Conservation (phyloP, 2,797 vertebrate genomes). For the Gymnodraco acuticeps region DNA sequence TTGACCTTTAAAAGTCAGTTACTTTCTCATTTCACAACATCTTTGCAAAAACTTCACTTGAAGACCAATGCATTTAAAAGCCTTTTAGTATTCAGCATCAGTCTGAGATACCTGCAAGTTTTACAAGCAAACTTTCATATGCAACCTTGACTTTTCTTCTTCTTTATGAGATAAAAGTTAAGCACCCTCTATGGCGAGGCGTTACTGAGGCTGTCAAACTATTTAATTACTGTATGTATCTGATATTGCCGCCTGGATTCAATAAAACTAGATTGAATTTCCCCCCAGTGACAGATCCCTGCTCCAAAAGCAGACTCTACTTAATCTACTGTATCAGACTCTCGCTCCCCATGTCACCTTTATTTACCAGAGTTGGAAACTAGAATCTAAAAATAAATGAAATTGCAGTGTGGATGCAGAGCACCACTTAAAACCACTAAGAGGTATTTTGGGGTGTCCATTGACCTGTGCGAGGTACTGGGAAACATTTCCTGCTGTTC, state of each 20-base stretch:
- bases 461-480: slow-evolving; percentile 6
- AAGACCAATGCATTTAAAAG: background rate
- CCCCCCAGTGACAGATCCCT: slow-evolving; percentile 24
- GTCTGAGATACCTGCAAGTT: background rate
- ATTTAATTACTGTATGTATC: slow-evolving; percentile 32
- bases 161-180: slow-evolving; percentile 6
- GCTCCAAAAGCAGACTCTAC: slow-evolving; percentile 34
- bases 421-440: slow-evolving; percentile 46
- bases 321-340: slow-evolving; percentile 23
- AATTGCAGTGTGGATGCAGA: slow-evolving; percentile 5
- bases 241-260: slow-evolving; percentile 30
- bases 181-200: slow-evolving; percentile 3
- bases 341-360: slow-evolving; percentile 33
- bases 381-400: slow-evolving; percentile 48
- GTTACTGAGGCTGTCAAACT: slow-evolving; percentile 14
- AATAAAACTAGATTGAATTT: slow-evolving; percentile 50
- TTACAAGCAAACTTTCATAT: background rate
- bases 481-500: background rate
- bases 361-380: slow-evolving; percentile 25
- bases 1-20: background rate
- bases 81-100: background rate
- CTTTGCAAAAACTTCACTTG: background rate
- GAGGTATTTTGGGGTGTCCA: slow-evolving; percentile 31
- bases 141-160: background rate
- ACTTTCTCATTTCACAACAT: background rate